Conservation (phyloP, 2,113 vertebrate species). For the Grallaria varia region DNA sequence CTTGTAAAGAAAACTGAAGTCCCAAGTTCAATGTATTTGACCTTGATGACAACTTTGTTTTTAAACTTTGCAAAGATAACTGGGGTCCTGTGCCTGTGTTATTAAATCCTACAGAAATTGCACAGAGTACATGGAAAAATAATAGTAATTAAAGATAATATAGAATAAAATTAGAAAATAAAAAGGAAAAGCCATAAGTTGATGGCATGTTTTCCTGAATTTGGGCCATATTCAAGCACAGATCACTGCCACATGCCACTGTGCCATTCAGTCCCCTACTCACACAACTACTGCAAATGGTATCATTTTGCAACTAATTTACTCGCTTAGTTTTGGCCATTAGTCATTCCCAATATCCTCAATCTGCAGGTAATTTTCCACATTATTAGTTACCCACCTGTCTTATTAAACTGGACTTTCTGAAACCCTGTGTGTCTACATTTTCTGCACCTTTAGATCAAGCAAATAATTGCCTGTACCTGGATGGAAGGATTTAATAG, state of each 20-base stretch:
- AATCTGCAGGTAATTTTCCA: slow-evolving; percentile 88
- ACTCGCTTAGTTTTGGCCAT: slow-evolving; percentile 83
- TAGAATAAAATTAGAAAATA: neutral
- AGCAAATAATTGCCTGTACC: slow-evolving; percentile 80
- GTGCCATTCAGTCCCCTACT: slow-evolving; percentile 73
- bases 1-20: slow-evolving; percentile 25
- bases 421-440: slow-evolving; percentile 77
- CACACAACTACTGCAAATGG: slow-evolving; percentile 78
- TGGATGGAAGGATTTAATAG: slow-evolving; percentile 83
- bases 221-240: slow-evolving; percentile 70
- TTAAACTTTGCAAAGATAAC: slow-evolving; percentile 42
- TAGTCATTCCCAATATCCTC: slow-evolving; percentile 85
- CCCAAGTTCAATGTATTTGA: slow-evolving; percentile 40
- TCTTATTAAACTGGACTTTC: slow-evolving; percentile 86
- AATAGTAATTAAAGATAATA: neutral
- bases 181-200: neutral
- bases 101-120: slow-evolving; percentile 34
- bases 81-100: neutral
- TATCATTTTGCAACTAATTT: slow-evolving; percentile 87
- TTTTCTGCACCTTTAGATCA: slow-evolving; percentile 80
- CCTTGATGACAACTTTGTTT: slow-evolving; percentile 58
- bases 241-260: slow-evolving; percentile 79
- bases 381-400: slow-evolving; percentile 88
- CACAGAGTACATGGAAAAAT: slow-evolving; percentile 3
- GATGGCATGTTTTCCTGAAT: slow-evolving; percentile 61